Base-by-base conservation (phyloP, 2,888 invertebrate species). In the Phaedon cochleariae region DNA sequence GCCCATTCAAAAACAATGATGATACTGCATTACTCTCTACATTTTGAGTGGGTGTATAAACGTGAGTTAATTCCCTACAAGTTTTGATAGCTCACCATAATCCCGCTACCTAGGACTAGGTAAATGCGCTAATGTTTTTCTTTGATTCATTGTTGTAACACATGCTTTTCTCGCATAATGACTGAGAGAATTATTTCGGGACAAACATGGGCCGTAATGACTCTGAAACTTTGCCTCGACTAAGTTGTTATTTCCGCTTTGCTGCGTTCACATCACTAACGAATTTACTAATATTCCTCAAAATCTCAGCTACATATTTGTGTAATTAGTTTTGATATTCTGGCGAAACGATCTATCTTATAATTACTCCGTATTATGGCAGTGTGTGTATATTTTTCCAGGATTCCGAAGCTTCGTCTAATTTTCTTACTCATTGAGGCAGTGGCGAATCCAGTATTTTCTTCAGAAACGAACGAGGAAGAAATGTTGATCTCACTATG, bases 181-280 rank as follows among this genome's bases (percentile, higher is more conserved):
- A 59, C 41, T 59, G 26, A 60, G 59, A 37, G 41, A 37, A 60
- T 49, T 64, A 34, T 60, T 48, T 48, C 55, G 53, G 46, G 31
- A 46, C 46, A 53, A 58, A 55, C 60, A 55, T 55, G 59, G 54
- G 48, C 29, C 59, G 34, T 64, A 64, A 64, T 64, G 54, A 60
- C 41, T 64, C 22, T 26, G 48, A 45, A 37, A 49, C 37, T 37
- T 41, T 52, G 26, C 41, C 37, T 49, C 17, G 26, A 20, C n/a
- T 20, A n/a, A 9, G 51, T 21, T 15, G 55, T 64, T 64, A 64
- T 59, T 64, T 60, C 55, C 49, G 54, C 55, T 55, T 60, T 59
- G 59, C 48, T 53, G 59, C 46, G 54, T 64, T 54, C 46, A 59
- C 54, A 48, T 48, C 52, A 37, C 55, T 53, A 64, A 64, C 59